These are phyloP conservation scores for Phylloscopus whistleri DNA, from an alignment of 2,113 vertebrate genomes.

Conservation along the genomic window DNA sequence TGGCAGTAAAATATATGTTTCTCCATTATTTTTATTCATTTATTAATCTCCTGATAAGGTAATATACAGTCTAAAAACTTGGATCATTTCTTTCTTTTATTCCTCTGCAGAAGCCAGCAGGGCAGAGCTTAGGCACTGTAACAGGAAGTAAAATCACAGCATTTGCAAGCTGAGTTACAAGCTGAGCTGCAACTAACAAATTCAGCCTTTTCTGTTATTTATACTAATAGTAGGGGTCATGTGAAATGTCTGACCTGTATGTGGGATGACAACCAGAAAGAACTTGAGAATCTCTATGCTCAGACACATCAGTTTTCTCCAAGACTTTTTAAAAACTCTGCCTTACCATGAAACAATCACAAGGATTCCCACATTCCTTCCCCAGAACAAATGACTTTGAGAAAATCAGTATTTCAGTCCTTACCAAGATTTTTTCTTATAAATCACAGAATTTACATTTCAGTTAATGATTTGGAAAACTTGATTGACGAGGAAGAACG, in stretches of 20 bases:
- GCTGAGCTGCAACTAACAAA: neutral
- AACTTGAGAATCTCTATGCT: constrained; percentile 10
- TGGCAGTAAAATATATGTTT: neutral
- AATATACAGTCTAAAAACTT: neutral
- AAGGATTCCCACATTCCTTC: neutral
- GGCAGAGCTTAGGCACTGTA: neutral
- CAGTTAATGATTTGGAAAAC: neutral
- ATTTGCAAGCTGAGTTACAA: neutral
- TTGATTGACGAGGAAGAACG: neutral
- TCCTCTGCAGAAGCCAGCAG: neutral
- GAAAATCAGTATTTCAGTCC: neutral
- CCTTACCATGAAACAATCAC: neutral
- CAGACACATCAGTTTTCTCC: neutral
- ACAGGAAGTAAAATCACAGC: neutral
- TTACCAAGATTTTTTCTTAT: neutral
- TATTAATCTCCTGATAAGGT: neutral
- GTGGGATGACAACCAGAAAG: constrained; percentile 30
- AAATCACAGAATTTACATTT: neutral
- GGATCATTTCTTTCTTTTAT: neutral
- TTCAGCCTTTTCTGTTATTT: constrained; percentile 17
- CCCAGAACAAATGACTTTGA: neutral
- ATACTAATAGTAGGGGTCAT: constrained; percentile 33
- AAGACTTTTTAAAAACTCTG: neutral
- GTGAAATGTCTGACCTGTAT: constrained; percentile 50
- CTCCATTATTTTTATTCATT: neutral